Percentiles rank a stretch among this genome's conserved stretches.
Evolutionary conservation across 2,113 vertebrate species (phyloP).

Genomic region (Thinocorus orbignyianus): DNA sequence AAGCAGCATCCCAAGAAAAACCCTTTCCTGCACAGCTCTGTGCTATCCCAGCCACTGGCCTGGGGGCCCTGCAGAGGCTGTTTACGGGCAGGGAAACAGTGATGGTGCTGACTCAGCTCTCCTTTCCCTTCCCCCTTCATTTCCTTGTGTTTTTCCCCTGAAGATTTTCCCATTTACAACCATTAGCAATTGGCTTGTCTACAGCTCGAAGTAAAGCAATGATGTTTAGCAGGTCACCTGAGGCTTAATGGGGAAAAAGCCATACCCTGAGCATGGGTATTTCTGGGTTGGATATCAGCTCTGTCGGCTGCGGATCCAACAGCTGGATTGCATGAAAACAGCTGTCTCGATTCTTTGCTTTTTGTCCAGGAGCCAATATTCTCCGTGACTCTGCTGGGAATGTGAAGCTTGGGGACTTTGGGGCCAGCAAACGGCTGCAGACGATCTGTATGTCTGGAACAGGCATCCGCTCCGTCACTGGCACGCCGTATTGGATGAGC

Average conservation of each 20-base stretch:
- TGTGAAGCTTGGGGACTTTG: slow-evolving; percentile 95
- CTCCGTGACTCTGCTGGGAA: slow-evolving; percentile 93
- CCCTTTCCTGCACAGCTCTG: not conserved
- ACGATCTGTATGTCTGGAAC: slow-evolving; percentile 96
- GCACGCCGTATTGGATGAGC: slow-evolving; percentile 98
- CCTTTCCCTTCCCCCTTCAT: slow-evolving; percentile 27
- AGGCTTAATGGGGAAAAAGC: slow-evolving; percentile 9
- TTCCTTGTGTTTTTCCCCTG: slow-evolving; percentile 40
- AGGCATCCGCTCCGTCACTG: slow-evolving; percentile 91
- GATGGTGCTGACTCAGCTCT: slow-evolving; percentile 55
- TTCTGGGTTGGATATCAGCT: not conserved
- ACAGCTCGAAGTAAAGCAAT: not conserved
- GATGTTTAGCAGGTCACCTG: slow-evolving; percentile 43
- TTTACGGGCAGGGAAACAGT: slow-evolving; percentile 55
- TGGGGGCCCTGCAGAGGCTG: slow-evolving; percentile 31
- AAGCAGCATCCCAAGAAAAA: slow-evolving; percentile 30
- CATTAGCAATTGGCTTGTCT: slow-evolving; percentile 31
- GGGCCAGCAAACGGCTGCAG: slow-evolving; percentile 94
- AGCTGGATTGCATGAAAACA: slow-evolving; percentile 32
- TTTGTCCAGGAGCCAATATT: slow-evolving; percentile 89
- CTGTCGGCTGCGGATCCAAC: not conserved
- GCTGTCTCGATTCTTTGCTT: not conserved
- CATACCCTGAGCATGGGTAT: not conserved
- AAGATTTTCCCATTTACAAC: slow-evolving; percentile 51
- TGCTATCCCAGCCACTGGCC: not conserved